Conservation (phyloP, 2,888 invertebrate species). For the Agrotis ipsilon region DNA sequence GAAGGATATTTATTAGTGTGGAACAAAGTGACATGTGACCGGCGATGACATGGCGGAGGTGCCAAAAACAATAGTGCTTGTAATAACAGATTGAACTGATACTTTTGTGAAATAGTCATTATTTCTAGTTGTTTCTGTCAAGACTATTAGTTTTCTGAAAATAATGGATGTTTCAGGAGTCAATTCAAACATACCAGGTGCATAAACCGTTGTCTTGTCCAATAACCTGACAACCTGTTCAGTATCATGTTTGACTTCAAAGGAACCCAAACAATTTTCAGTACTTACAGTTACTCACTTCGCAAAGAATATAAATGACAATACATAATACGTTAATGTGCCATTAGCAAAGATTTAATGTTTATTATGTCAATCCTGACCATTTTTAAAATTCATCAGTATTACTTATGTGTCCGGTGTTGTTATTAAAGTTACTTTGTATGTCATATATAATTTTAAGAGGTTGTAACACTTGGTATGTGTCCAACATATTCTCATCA, state of each 20-base stretch:
- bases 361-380: conserved; percentile 52
- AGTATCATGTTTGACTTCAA: conserved; percentile 43
- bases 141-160: conserved; percentile 20
- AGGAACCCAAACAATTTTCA: conserved; percentile 44
- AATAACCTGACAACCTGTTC: conserved; percentile 29
- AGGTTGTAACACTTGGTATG: conserved; percentile 54
- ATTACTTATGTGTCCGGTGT: conserved; percentile 52
- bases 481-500: conserved; percentile 60
- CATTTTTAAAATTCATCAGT: conserved; percentile 55
- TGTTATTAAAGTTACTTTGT: conserved; percentile 56
- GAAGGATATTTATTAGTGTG: conserved; percentile 63
- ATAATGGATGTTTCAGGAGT: neutral
- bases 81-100: conserved; percentile 43
- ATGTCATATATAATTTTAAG: conserved; percentile 56
- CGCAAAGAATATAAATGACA: conserved; percentile 60
- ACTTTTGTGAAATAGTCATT: conserved; percentile 35
- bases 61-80: conserved; percentile 65
- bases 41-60: conserved; percentile 57
- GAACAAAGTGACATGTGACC: conserved; percentile 57
- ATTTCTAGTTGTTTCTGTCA: conserved; percentile 22
- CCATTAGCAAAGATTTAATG: conserved; percentile 60
- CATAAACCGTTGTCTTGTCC: conserved; percentile 9
- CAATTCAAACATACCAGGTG: conserved; percentile 8
- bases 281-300: conserved; percentile 39
- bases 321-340: conserved; percentile 60